phyloP scores from a whole-genome alignment of 2,888 invertebrate genomes.

The Pachymerium ferrugineum region DNA sequence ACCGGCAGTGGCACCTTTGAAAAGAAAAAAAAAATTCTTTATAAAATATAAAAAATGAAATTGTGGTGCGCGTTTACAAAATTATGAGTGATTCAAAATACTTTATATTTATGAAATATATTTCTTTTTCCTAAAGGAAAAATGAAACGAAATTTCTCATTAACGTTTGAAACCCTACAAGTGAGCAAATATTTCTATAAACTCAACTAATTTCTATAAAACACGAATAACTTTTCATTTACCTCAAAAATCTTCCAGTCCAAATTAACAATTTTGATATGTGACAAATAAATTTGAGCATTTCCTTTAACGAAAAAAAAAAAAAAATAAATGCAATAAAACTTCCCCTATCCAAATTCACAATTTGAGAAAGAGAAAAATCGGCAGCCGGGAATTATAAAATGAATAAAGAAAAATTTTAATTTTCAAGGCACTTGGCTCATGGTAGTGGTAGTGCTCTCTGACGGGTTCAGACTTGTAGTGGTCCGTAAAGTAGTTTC shows the following conservation, averaged over 20 bases:
- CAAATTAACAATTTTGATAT: background rate
- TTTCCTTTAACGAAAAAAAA: background rate
- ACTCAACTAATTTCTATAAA: too few species aligned
- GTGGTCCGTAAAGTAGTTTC: conserved; percentile 53
- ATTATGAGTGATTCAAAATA: background rate
- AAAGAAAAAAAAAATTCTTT: too few species aligned
- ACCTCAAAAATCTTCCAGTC: too few species aligned
- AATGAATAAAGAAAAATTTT: background rate
- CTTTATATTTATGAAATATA: background rate
- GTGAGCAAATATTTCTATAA: background rate
- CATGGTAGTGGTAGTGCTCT: conserved; percentile 36
- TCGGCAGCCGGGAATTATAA: background rate
- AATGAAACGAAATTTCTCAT: background rate
- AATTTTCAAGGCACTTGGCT: conserved; percentile 36
- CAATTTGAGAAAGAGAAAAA: background rate
- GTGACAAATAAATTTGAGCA: background rate
- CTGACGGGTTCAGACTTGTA: conserved; percentile 33
- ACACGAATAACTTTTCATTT: too few species aligned
- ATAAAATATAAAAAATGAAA: too few species aligned
- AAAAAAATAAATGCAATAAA: too few species aligned
- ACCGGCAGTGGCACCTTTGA: background rate
- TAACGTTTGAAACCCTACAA: too few species aligned
- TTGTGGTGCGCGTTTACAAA: too few species aligned
- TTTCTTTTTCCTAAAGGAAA: background rate
- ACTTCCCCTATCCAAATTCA: background rate